phyloP scores from a whole-genome alignment of 2,888 invertebrate species.

The Eupeodes latifasciatus region DNA sequence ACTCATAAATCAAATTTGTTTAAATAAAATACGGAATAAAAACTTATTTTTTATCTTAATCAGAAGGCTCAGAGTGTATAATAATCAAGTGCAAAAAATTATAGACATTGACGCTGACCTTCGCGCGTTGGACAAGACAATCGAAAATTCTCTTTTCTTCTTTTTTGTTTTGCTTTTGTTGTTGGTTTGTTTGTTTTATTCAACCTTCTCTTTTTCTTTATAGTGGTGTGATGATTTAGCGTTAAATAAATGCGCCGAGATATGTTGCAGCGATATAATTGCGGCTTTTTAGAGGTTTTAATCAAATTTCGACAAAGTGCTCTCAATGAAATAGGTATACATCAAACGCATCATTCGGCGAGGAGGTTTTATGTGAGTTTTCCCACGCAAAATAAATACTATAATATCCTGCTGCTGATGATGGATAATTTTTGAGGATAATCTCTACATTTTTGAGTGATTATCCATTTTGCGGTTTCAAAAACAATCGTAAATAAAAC shows the following conservation, averaged over 20 bases:
- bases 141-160: neutral
- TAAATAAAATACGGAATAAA: no score
- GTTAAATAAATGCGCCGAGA: slow-evolving; percentile 21
- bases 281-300: slow-evolving; percentile 67
- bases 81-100: slow-evolving; percentile 41
- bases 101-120: slow-evolving; percentile 55
- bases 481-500: no score
- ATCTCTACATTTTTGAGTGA: no score
- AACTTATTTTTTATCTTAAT: no score
- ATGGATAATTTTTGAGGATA: no score
- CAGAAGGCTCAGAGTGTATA: neutral
- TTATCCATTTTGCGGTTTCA: no score
- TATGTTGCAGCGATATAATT: slow-evolving; percentile 65
- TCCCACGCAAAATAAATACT: slow-evolving; percentile 39
- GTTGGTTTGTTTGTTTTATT: neutral
- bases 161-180: neutral
- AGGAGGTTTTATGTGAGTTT: no score
- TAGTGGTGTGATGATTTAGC: slow-evolving; percentile 54
- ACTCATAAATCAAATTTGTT: no score
- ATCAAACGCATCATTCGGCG: slow-evolving; percentile 2
- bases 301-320: slow-evolving; percentile 66
- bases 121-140: slow-evolving; percentile 42
- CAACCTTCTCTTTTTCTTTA: slow-evolving; percentile 18
- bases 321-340: slow-evolving; percentile 23
- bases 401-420: slow-evolving; percentile 13